Base-by-base conservation (phyloP, 2,113 vertebrate genomes). In the Elgaria multicarinata region DNA sequence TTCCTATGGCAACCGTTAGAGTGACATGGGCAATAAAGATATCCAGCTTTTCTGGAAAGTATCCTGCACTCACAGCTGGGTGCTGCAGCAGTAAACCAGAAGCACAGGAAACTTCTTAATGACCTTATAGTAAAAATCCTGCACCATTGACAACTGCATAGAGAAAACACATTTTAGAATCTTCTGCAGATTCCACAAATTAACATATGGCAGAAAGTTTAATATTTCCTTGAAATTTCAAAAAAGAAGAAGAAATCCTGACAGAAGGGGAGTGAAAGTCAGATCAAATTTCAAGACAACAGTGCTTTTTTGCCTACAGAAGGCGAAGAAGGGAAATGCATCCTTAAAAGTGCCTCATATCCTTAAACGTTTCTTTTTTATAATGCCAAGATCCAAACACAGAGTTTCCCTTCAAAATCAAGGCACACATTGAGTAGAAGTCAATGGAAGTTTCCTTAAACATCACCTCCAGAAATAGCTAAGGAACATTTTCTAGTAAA, bases 291-390 rank as follows among this genome's bases (percentile, higher is more conserved):
- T 42, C n/a, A 86, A 86, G 14, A 80, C 44, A 82, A 8, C 44
- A 64, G 14, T 44, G 53, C 50, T 10, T 33, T 83, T 88, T 74
- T 44, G 18, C 31, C 26, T 62, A 71, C 1, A 75, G 79, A 91
- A 91, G 28, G 69, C 64, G 33, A 81, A 88, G 93, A 90, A 10
- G 67, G 86, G 81, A 78, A 89, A 71, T 64, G 3, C 14, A 36
- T 22, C 58, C 36, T 77, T 26, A 64, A 89, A 44, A 88, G 2
- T 84, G 53, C 74, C 24, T 89, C 50, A 12, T 66, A 28, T 74
- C 79, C 83, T 93, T 90, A 88, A 89, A 26, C 78, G 69, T 94
- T 93, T 80, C 81, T 90, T 75, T 93, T 64, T 94, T 87, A n/a
- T 83, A 9, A 91, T 80, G 76, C 6, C 58, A 85, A 42, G 53